Base-by-base conservation (phyloP, 2,888 invertebrate genomes). In the Geotrupes spiniger region DNA sequence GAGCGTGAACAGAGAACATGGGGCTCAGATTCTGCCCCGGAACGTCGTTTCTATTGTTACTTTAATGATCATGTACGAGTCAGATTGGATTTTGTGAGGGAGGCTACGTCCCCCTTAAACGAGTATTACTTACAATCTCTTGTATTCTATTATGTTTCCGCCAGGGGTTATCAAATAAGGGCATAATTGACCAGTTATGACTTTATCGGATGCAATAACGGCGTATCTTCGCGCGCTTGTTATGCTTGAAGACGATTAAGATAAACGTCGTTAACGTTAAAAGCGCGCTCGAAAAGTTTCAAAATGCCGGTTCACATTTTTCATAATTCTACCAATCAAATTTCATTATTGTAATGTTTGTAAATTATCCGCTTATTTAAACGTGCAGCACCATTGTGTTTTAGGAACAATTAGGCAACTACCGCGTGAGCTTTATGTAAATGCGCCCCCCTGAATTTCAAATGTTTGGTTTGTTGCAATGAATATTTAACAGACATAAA, bases 1-100 rank as follows among this genome's bases (percentile, higher is more conserved):
- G 44, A 50, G 50, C 53, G 53, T 53, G 53, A 53, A 53, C 52
- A 52, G 49, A n/a, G 52, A 37, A 49, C 50, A 44, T 43, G 50
- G 52, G 46, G 49, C 41, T 36, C 36, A 46, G 53, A 53, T 50
- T 53, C 49, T 42, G 52, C 49, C 47, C 53, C 53, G 51, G 53
- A 53, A 53, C 53, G 51, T 48, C 44, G 50, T 36, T 48, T 43
- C 48, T 42, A 51, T 51, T 53, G 53, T 51, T 51, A 47, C 33
- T 33, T 12, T 33, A 33, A 33, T 33, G 33, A 33, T 33, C 33
- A 15, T 15, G 33, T 33, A 33, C 33, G 15, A 10, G 33, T 33
- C 33, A 33, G 15, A 33, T 33, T 33, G 33, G 14, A 15, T 33
- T 15, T 15, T 33, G 33, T 4, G 33, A 33, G 33, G 33, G 33